Conservation (phyloP, 2,888 invertebrate species). For the Pantelozetes paolii region DNA sequence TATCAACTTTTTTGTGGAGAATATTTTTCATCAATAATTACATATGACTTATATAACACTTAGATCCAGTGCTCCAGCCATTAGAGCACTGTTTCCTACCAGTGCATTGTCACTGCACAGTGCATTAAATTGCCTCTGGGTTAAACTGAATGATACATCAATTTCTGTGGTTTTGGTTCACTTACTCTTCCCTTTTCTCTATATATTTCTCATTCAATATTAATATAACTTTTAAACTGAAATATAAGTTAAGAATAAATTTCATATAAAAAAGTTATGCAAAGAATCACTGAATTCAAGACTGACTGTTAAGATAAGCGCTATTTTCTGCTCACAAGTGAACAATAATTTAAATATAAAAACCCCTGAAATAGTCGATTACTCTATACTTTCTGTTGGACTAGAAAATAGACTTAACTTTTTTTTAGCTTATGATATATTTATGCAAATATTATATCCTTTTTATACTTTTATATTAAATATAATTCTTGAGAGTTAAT, state of each 20-base stretch:
- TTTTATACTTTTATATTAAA: too few species aligned
- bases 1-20: too few species aligned
- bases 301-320: background rate
- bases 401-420: background rate
- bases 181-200: background rate
- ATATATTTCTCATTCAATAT: background rate
- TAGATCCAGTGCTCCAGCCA: too few species aligned
- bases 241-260: background rate
- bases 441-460: background rate
- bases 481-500: too few species aligned
- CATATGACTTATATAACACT: background rate
- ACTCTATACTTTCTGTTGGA: too few species aligned
- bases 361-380: background rate
- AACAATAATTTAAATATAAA: background rate
- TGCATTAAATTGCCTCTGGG: background rate
- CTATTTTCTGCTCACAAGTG: too few species aligned
- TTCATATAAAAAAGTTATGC: background rate
- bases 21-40: background rate
- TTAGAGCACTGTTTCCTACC: background rate
- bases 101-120: background rate
- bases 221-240: background rate
- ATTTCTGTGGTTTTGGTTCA: conserved; percentile 8
- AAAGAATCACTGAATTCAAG: too few species aligned
- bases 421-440: conserved; percentile 13
- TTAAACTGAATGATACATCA: conserved; percentile 1